Base-by-base conservation (phyloP, 1,140 invertebrate genomes). In the Drosophila kohkoa region DNA sequence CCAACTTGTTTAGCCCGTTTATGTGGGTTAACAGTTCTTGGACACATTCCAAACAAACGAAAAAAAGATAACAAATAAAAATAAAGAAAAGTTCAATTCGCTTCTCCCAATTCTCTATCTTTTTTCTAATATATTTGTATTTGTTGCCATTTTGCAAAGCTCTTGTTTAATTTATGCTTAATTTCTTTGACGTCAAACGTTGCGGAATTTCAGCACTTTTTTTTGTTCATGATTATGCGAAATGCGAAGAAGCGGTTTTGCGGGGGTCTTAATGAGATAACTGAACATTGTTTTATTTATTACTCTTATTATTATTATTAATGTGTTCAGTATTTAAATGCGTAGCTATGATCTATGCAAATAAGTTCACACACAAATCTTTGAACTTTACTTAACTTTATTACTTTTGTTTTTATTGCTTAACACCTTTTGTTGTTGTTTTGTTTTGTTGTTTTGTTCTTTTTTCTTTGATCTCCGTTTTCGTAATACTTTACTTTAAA, bases 21-120 rank as follows among this genome's bases (percentile, higher is more conserved):
- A 86, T 79, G 78, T 86, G 82, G 82, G 82, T 86, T 86, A 86
- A 86, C 75, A 81, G 75, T 81, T 72, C 82, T 87, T 81, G 75
- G 75, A 70, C 51, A 55, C 59, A 79, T 71, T 81, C 63, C 69
- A 77, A 77, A 51, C 20, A 25, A 25, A 25, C 20, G 20, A 66
- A 30, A 5, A 43, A 41, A n/a, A 41, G 8, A 41, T 7, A 41
- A 41, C 20, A 25, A 25, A 25, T 25, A 25, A 25, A 25, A 25
- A 25, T 25, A 41, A 10, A 32, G 32, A 32, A 32, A 32, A 52
- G 46, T 38, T 51, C 51, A 57, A 45, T 30, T 45, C 38, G 30
- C 6, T 30, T 38, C 48, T 43, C 32, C 30, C 20, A 16, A 6
- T 54, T 5, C 16, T 49, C 3, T 16, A 49, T 66, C 54, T 63